Conservation (phyloP, 2,797 vertebrate genomes). For the Mormyrus proboscirostris region DNA sequence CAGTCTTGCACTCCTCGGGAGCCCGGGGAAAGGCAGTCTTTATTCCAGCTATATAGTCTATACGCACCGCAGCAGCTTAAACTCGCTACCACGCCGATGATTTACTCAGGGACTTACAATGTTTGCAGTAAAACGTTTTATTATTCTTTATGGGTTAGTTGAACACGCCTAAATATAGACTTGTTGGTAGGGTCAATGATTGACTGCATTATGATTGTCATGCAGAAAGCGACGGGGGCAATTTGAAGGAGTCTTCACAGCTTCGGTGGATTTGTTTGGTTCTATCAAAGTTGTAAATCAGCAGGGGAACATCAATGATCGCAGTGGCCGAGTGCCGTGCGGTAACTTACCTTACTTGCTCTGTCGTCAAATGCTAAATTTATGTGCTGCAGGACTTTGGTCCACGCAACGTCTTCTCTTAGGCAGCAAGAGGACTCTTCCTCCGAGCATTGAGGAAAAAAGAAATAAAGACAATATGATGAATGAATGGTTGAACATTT, state of each 20-base stretch:
- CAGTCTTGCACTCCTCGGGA: constrained; percentile 14
- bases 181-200: constrained; percentile 29
- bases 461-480: background rate
- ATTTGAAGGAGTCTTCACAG: background rate
- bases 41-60: constrained; percentile 59
- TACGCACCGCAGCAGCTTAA: constrained; percentile 47
- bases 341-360: constrained; percentile 44
- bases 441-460: background rate
- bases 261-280: constrained; percentile 8
- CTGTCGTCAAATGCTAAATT: constrained; percentile 30
- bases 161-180: constrained; percentile 30
- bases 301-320: background rate
- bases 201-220: constrained; percentile 47
- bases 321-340: constrained; percentile 16
- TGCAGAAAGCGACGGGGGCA: constrained; percentile 30
- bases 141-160: constrained; percentile 34
- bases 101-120: constrained; percentile 59
- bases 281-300: background rate
- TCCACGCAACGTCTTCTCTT: constrained; percentile 13
- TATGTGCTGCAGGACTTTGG: constrained; percentile 40
- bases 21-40: constrained; percentile 28
- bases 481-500: constrained; percentile 38
- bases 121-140: constrained; percentile 37
- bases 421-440: background rate
- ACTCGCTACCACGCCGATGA: constrained; percentile 41